Evolutionary conservation across 2,797 vertebrate genomes (phyloP), one percentile per base, ranked within the genome.

Genomic region (Pipistrellus pipistrellus): DNA sequence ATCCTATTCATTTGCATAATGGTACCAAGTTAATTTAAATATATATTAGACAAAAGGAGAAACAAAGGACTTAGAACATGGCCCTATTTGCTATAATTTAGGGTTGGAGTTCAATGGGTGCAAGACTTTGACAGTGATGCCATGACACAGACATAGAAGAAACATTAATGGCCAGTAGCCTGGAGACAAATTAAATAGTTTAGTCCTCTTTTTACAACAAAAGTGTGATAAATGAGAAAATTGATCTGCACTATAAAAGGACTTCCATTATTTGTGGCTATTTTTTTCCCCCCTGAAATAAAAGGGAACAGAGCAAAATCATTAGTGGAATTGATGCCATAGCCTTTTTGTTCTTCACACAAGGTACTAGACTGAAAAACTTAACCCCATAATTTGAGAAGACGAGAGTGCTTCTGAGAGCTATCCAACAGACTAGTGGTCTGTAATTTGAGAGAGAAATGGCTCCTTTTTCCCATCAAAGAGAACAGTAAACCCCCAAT

Each of bases 371-470:
- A 75, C 14, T 91, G 62, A 91, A 95, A 95, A 92, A 38, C 32
- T 81, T 90, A 62, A 94, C 76, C 81, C 84, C 90, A 9, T 95
- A 88, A 95, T 95, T 95, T 95, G 48, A 96, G 59, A 93, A 92
- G 57, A 88, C 73, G 71, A 55, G 64, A 44, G 68, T 92, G 62
- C 44, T 84, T 88, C 86, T 96, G 51, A 95, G 59, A 94, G 32
- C 86, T 95, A 48, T 89, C 91, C 86, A 91, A 87, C 68, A 93
- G 23, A 57, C 59, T 13, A 87, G 88, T 82, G 73, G 69, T 77
- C 85, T 97, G 76, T 96, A 94, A 97, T 96, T 96, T 94, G 78
- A 84, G 85, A 96, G 57, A 92, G 75, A 96, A 97, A 85, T 94
- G 57, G 85, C 62, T 91, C 77, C 41, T 82, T 27, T 90, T 95